phyloP scores from a whole-genome alignment of 2,113 vertebrate genomes.

The Xiphophorus couchianus region DNA sequence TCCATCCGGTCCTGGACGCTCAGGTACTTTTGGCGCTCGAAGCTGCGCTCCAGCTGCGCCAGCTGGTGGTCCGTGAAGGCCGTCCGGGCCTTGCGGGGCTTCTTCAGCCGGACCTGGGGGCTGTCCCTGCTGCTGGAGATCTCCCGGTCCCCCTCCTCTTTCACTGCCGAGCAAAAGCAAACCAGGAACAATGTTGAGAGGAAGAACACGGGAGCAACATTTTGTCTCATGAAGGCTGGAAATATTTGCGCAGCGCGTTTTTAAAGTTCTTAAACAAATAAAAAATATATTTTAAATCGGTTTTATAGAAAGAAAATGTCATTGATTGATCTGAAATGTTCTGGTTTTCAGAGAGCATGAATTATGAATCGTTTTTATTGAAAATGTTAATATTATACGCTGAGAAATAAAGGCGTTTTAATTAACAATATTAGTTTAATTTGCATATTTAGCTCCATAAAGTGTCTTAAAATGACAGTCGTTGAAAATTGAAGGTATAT shows the following conservation, averaged over 20 bases:
- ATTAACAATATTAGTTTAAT: neutral
- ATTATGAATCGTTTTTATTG: neutral
- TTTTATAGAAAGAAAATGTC: too few relatives aligned
- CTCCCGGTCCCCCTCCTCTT: conserved; percentile 96
- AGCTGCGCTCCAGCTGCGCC: conserved; percentile 97
- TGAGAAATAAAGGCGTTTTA: too few relatives aligned
- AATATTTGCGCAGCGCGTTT: too few relatives aligned
- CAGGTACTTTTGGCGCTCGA: conserved; percentile 97
- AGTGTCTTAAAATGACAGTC: too few relatives aligned
- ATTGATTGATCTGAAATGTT: too few relatives aligned
- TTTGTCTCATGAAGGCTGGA: neutral
- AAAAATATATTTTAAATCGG: too few relatives aligned
- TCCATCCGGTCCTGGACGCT: conserved; percentile 99
- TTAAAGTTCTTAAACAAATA: too few relatives aligned
- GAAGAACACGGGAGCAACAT: neutral
- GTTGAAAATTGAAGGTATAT: neutral
- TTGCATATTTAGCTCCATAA: neutral
- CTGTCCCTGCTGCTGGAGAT: conserved; percentile 98
- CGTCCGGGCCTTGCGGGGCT: conserved; percentile 96
- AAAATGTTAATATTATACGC: neutral
- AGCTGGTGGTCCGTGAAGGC: conserved; percentile 99
- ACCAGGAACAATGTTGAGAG: neutral
- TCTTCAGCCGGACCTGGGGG: conserved; percentile 94
- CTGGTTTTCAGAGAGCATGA: too few relatives aligned
- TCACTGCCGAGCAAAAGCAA: conserved; percentile 80